Conservation (phyloP, 2,797 vertebrate species). For the Otolemur crassicaudatus region DNA sequence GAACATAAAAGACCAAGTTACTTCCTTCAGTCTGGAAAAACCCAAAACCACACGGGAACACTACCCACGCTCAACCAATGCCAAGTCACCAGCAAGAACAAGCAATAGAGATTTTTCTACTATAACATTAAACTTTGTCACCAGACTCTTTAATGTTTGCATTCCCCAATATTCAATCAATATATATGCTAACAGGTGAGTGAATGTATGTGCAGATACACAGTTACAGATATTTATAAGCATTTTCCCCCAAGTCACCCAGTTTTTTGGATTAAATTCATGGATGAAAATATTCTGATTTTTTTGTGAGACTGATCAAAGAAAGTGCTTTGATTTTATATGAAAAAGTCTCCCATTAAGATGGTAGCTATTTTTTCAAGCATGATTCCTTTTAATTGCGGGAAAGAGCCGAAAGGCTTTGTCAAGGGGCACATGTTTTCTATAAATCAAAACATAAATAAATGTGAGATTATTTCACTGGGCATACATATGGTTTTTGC, state of each 20-base stretch:
- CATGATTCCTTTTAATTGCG: conserved; percentile 77
- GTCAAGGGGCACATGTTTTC: conserved; percentile 81
- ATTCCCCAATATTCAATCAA: neutral
- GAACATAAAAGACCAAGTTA: neutral
- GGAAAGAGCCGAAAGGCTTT: conserved; percentile 82
- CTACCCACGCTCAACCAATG: neutral
- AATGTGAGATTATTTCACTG: conserved; percentile 81
- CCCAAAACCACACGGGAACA: neutral
- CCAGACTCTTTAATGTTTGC: neutral
- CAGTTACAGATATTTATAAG: neutral
- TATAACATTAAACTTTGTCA: neutral
- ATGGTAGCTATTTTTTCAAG: conserved; percentile 73
- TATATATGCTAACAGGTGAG: neutral
- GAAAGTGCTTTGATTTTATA: conserved; percentile 72
- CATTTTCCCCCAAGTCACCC: neutral
- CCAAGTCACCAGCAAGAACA: neutral
- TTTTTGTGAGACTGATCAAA: conserved; percentile 75
- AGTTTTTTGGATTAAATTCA: conserved; percentile 4
- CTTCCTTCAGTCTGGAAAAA: neutral
- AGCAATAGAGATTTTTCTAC: neutral
- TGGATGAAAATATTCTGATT: conserved; percentile 62
- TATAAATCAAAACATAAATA: conserved; percentile 85
- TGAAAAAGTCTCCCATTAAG: conserved; percentile 77
- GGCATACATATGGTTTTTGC: conserved; percentile 82
- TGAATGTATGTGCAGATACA: neutral